Base-by-base conservation (phyloP, 2,888 invertebrate genomes). In the Atrina japonica region DNA sequence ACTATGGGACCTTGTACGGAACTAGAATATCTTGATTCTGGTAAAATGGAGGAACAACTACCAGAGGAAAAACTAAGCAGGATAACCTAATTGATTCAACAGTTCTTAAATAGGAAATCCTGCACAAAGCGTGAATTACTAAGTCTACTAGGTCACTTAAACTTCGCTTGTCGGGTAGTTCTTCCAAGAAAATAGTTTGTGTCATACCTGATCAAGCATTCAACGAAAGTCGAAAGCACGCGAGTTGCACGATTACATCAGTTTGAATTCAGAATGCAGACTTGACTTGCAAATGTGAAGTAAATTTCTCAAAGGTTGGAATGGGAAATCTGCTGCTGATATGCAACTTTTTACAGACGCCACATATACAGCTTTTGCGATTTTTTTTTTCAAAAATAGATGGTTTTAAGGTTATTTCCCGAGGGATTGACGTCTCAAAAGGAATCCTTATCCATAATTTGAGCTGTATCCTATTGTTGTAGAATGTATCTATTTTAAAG, bases 1-100 rank as follows among this genome's bases (percentile, higher is more conserved):
- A 64, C 72, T 18, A 27, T 63, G 2, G 72, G 77, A 3, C 72
- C 77, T 6, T 43, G 41, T 11, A 66, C 65, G 11, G 35, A 25
- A 6, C 27, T 77, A n/a, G 77, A 75, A 52, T 75, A 72, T 30
- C 45, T 77, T 11, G 74, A 77, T 40, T 47, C 74, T 9, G 14
- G 27, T 5, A 58, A 58, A 11, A 72, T 77, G 72, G 41, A 68
- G 23, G 66, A 74, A 11, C 25, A 70, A n/a, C 60, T 74, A 23
- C 73, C 73, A 11, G 14, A 9, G 14, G 63, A 70, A 9, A 76
- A 73, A 60, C 7, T 73, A 3, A 6, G 16, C 2, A 14, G 73
- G 7, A 73, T 73, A 16, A 14, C 43, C 3, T 30, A 60, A 3
- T 43, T 76, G 7, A 29, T 73, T 7, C 21, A 30, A 1, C 18